phyloP scores from a whole-genome alignment of 1,140 invertebrate species.

The Andrena cerasifolii region DNA sequence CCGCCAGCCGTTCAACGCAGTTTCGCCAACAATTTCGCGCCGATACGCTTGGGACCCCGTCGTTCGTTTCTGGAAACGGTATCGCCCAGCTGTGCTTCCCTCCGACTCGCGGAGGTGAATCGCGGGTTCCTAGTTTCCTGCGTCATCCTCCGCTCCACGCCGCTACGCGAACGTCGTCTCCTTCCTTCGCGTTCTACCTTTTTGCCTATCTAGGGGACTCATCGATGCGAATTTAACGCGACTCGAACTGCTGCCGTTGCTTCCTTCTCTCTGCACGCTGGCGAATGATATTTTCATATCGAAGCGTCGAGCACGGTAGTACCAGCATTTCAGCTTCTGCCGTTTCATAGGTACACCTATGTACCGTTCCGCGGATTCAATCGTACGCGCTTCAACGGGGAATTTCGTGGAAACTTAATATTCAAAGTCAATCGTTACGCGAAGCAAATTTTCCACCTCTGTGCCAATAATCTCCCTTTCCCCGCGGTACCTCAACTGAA shows the following conservation, averaged over 20 bases:
- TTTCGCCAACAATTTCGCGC: not conserved
- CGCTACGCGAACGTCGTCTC: not conserved
- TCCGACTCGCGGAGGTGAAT: constrained; percentile 20
- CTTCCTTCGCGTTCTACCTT: not conserved
- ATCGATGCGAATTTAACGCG: not conserved
- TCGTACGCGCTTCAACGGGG: not conserved
- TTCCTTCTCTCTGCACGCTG: not conserved
- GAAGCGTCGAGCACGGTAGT: not conserved
- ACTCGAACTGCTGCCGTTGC: not conserved
- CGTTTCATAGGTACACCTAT: not conserved
- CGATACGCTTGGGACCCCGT: not conserved
- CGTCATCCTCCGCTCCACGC: not conserved
- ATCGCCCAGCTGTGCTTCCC: not conserved
- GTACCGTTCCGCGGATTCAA: not conserved
- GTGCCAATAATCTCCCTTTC: too few relatives aligned
- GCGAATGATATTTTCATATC: not conserved
- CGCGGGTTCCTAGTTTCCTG: constrained; percentile 23
- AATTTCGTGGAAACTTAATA: too few relatives aligned
- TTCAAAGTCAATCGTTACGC: too few relatives aligned
- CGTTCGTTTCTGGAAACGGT: not conserved
- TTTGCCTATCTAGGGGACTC: not conserved
- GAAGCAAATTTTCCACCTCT: too few relatives aligned
- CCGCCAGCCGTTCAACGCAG: not conserved
- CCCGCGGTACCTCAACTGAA: too few relatives aligned
- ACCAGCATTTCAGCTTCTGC: not conserved